phyloP scores from a whole-genome alignment of 2,113 vertebrate species.

The Eretmochelys imbricata region DNA sequence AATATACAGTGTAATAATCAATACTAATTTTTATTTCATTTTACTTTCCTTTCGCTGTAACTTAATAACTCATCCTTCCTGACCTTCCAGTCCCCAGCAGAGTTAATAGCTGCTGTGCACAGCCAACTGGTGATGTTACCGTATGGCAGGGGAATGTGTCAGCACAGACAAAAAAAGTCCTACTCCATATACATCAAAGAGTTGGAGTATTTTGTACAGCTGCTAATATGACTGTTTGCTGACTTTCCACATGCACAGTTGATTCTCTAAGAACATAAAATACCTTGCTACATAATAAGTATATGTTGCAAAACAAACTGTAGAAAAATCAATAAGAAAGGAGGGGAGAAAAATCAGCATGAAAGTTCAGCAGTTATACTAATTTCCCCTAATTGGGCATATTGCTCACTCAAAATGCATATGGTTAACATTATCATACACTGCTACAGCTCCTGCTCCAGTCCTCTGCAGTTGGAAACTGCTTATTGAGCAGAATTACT shows the following conservation, averaged over 20 bases:
- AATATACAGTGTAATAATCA: background rate
- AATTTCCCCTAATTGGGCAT: background rate
- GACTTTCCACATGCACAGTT: background rate
- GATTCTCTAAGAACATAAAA: background rate
- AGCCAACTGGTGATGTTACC: background rate
- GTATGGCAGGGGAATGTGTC: background rate
- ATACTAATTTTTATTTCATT: background rate
- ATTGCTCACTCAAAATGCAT: background rate
- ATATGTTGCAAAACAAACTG: background rate
- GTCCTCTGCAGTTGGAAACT: background rate
- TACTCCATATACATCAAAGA: background rate
- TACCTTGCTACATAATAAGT: background rate
- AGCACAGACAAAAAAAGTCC: background rate
- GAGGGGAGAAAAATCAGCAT: background rate
- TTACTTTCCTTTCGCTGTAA: background rate
- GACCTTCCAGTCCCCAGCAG: background rate
- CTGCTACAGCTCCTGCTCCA: background rate
- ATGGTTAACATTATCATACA: background rate
- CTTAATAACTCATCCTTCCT: background rate
- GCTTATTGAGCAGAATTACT: background rate
- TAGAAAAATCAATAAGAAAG: slow-evolving; percentile 13
- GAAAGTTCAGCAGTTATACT: background rate
- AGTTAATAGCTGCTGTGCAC: background rate
- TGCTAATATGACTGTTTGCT: background rate
- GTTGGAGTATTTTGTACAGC: background rate